These are phyloP conservation scores for Zaprionus camerounensis DNA, from an alignment of 1,140 invertebrate species.

Conservation along the genomic window DNA sequence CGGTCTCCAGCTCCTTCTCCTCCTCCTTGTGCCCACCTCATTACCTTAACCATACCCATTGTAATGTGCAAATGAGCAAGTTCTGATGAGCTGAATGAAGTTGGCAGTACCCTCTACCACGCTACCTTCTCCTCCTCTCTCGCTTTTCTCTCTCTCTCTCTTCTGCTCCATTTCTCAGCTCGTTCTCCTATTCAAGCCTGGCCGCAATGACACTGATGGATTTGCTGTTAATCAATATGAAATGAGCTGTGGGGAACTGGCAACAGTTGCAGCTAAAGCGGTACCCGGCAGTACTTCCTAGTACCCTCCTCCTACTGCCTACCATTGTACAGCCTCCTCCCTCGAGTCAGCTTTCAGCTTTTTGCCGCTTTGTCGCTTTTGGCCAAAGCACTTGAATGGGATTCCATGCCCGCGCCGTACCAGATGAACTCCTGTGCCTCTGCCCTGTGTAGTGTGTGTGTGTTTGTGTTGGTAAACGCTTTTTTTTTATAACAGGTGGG, in stretches of 20 bases:
- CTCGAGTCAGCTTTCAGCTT: constrained; percentile 15
- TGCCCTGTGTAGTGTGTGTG: not conserved
- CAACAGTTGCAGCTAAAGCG: constrained; percentile 24
- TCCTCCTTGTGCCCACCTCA: not conserved
- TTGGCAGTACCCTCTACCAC: constrained; percentile 32
- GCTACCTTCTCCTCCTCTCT: not conserved
- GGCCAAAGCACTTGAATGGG: constrained; percentile 12
- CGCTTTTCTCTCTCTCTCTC: not conserved
- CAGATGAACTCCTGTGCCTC: not conserved
- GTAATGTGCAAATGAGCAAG: constrained; percentile 59
- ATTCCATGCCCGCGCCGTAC: not conserved
- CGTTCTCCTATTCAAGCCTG: constrained; percentile 7
- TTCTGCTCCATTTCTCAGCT: not conserved
- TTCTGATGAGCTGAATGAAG: constrained; percentile 46
- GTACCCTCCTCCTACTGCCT: not conserved
- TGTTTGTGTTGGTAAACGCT: constrained; percentile 41
- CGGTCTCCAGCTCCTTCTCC: not conserved
- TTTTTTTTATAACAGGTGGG: constrained; percentile 6
- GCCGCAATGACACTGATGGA: constrained; percentile 77
- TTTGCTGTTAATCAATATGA: constrained; percentile 79
- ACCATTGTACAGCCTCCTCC: not conserved
- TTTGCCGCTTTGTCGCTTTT: constrained; percentile 44
- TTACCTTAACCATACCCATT: constrained; percentile 24
- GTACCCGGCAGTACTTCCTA: not conserved
- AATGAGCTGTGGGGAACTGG: constrained; percentile 47